Base-by-base conservation (phyloP, 2,113 vertebrate species). In the Prolemur simus region DNA sequence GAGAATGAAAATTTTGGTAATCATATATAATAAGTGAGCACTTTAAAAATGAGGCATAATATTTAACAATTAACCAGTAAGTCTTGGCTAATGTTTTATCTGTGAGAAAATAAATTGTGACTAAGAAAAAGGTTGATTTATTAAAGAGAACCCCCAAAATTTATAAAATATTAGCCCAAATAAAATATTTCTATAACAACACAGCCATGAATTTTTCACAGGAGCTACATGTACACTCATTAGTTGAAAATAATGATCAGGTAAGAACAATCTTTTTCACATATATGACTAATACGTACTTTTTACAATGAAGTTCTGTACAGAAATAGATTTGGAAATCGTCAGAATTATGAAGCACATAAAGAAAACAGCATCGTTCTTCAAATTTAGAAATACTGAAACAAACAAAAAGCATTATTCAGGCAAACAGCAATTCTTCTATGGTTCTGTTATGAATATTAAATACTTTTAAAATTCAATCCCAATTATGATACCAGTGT, bases 261-360 rank as follows among this genome's bases (percentile, higher is more conserved):
- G 69, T 90, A 87, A 69, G 39, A 91, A 94, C 6, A 58, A 56
- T 21, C 45, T 25, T 64, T 74, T 83, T 78, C 52, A 93, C 18
- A 66, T 23, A 52, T 21, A 76, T 20, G 96, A 96, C 1, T 90
- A 96, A 68, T 85, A 98, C 98, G 8, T 94, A 99, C 99, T 99
- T 99, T 98, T 99, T 99, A 98, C 99, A 99, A 97, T 99, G 99
- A 97, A 99, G 99, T 98, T 99, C 99, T 52, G 99, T 99, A 96
- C 99, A 99, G 98, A 99, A 99, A 94, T 99, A 99, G 98, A 99
- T 99, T 98, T 99, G 99, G 97, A 99, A 99, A 97, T 99, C 99
- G 69, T 99, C 99, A 0, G 99, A 99, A 98, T 99, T 99, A 98
- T 99, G 99, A 34, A 99, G 98, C 60, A 99, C 99, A 0, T 99